Evolutionary conservation across 2,888 invertebrate species (phyloP).

Genomic region (Metallyticus violacea): DNA sequence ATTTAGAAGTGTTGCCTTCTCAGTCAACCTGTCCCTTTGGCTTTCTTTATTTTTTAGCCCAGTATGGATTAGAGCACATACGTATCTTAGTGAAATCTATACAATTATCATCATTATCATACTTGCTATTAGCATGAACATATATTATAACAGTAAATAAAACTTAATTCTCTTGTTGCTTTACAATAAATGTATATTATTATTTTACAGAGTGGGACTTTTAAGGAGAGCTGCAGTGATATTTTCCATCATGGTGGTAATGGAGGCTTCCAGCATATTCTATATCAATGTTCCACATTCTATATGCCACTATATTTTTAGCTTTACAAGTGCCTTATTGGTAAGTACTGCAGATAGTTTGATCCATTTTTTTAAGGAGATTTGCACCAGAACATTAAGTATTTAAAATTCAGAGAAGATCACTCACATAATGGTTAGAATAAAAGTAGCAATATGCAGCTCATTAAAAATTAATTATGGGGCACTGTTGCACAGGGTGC

Average conservation of each 20-base stretch:
- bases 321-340: slow-evolving; percentile 55
- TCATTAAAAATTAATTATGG: no score
- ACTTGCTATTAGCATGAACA: no score
- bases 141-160: not conserved
- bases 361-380: not conserved
- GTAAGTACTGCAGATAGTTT: slow-evolving; percentile 48
- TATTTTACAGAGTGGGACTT: slow-evolving; percentile 55
- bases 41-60: no score
- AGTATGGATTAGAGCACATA: no score
- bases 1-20: no score
- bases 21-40: no score
- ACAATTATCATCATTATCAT: no score
- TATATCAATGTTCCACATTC: slow-evolving; percentile 61
- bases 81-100: no score
- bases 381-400: no score
- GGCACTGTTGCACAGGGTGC: no score
- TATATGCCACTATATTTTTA: slow-evolving; percentile 59
- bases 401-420: no score
- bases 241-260: slow-evolving; percentile 56
- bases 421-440: not conserved
- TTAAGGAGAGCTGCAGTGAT: slow-evolving; percentile 60
- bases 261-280: slow-evolving; percentile 60
- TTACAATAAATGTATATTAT: not conserved
- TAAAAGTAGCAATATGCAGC: no score
- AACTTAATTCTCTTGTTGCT: not conserved